Evolutionary conservation across 2,797 vertebrate genomes (phyloP).

Genomic region (Typhlichthys eigenmanni): DNA sequence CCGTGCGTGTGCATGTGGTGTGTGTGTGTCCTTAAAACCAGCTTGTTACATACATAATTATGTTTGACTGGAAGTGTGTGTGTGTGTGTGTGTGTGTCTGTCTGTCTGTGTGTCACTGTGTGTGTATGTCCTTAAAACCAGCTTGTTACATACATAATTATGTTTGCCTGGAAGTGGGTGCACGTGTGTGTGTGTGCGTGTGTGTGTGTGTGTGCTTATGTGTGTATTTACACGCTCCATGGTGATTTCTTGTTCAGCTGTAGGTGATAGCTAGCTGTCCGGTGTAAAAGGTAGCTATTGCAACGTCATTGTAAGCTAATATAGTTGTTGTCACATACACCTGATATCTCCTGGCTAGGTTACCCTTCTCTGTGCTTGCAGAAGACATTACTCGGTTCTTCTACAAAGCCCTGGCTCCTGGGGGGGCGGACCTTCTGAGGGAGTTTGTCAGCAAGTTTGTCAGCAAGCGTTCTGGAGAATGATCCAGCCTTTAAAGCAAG

Average conservation of each 20-base stretch:
- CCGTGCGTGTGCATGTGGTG: neutral
- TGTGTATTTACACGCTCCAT: neutral
- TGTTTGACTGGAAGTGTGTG: neutral
- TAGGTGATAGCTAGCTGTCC: neutral
- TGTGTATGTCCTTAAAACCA: neutral
- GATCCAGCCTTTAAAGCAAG: too few relatives aligned
- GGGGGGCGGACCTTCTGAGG: too few relatives aligned
- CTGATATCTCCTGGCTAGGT: too few relatives aligned
- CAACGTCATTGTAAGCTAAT: too few relatives aligned
- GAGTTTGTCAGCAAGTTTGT: too few relatives aligned
- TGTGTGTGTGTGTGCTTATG: conserved; percentile 1
- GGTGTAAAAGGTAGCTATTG: too few relatives aligned
- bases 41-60: conserved; percentile 10
- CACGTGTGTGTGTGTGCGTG: neutral
- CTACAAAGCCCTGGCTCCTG: too few relatives aligned
- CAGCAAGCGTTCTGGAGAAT: too few relatives aligned
- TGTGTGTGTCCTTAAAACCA: neutral
- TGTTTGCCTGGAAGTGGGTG: neutral
- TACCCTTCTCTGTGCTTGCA: too few relatives aligned
- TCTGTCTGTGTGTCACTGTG: neutral
- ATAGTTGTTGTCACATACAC: too few relatives aligned
- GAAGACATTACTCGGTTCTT: too few relatives aligned
- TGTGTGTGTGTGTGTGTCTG: neutral
- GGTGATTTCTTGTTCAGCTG: conserved; percentile 2
- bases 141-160: conserved; percentile 10